phyloP scores from a whole-genome alignment of 1,140 invertebrate species.

The Spodoptera frugiperda region DNA sequence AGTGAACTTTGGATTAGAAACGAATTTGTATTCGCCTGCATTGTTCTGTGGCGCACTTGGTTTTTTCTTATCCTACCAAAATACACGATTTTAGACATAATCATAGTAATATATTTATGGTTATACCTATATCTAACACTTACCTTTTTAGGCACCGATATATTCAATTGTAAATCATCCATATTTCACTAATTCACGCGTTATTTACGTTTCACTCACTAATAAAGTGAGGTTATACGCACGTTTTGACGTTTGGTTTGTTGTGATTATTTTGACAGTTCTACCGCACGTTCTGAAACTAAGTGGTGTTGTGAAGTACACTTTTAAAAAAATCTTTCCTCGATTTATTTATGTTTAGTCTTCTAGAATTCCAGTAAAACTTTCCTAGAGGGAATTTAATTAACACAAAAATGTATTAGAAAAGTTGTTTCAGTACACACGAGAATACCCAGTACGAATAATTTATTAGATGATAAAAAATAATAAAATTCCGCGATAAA shows the following conservation, averaged over 20 bases:
- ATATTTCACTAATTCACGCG: conserved; percentile 55
- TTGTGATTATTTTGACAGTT: conserved; percentile 17
- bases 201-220: conserved; percentile 5
- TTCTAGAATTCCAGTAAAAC: too few species aligned
- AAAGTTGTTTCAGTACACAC: too few species aligned
- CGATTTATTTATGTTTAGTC: too few species aligned
- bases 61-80: conserved; percentile 64
- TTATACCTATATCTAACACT: conserved; percentile 44
- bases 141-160: conserved; percentile 72
- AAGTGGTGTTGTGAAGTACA: neutral
- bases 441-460: too few species aligned
- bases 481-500: too few species aligned
- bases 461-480: too few species aligned
- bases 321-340: neutral
- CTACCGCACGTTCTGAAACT: neutral
- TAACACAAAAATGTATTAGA: too few species aligned
- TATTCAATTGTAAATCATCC: conserved; percentile 83
- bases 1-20: conserved; percentile 76
- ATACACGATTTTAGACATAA: conserved; percentile 16
- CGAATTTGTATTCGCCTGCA: conserved; percentile 76
- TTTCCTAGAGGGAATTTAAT: too few species aligned
- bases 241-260: conserved; percentile 34
- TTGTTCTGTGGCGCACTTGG: conserved; percentile 55
- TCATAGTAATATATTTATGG: neutral
- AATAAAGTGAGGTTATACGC: conserved; percentile 43